Conservation (phyloP, 2,888 invertebrate species). For the Baronia brevicornis region DNA sequence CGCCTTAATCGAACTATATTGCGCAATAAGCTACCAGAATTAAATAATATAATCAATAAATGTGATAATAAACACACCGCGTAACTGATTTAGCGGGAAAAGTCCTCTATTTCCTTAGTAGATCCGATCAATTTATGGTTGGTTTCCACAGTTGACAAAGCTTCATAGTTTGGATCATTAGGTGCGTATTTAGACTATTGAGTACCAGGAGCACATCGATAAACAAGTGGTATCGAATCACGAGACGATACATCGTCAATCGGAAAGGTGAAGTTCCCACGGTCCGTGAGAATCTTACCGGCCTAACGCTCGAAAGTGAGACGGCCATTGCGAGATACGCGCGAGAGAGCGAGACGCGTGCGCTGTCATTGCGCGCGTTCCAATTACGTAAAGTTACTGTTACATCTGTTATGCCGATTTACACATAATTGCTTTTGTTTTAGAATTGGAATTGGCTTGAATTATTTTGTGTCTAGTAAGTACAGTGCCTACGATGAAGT, state of each 20-base stretch:
- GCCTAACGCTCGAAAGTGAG: conserved; percentile 16
- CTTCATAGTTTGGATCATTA: conserved; percentile 3
- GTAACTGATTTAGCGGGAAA: too few species aligned
- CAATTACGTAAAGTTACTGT: conserved; percentile 27
- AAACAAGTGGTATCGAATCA: conserved; percentile 28
- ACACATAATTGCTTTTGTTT: conserved; percentile 6
- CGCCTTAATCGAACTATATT: too few species aligned
- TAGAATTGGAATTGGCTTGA: conserved; percentile 16
- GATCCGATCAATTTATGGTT: background rate
- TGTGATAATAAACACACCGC: too few species aligned
- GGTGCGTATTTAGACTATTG: conserved; percentile 13
- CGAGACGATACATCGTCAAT: conserved; percentile 35
- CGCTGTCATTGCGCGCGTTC: conserved; percentile 17
- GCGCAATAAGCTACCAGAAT: too few species aligned
- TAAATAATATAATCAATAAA: too few species aligned
- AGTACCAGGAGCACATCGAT: conserved; percentile 21
- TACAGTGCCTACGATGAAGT: background rate
- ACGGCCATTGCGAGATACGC: conserved; percentile 1
- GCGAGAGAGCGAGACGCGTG: conserved; percentile 18
- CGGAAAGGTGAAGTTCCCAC: conserved; percentile 46
- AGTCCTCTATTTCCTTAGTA: too few species aligned
- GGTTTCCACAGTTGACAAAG: background rate
- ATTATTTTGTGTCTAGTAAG: background rate
- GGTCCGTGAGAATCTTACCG: conserved; percentile 35
- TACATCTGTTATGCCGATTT: conserved; percentile 15